Evolutionary conservation across 2,113 vertebrate genomes (phyloP).

Genomic region (Urocynchramus pylzowi): DNA sequence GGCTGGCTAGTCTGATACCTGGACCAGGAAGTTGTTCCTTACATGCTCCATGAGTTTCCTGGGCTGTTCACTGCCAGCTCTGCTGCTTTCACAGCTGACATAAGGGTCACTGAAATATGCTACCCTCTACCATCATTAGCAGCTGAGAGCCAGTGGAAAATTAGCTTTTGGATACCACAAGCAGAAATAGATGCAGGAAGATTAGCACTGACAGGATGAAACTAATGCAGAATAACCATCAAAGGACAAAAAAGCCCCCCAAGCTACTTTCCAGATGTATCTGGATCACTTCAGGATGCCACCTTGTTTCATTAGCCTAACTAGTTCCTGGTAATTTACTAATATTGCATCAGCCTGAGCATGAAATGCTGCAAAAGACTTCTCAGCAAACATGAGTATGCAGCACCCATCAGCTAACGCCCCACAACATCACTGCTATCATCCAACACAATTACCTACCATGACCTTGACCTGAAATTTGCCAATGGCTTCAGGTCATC

Average conservation of each 20-base stretch:
- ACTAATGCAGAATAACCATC: background rate
- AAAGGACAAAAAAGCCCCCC: background rate
- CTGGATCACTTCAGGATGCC: background rate
- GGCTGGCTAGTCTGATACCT: background rate
- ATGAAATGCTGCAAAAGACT: background rate
- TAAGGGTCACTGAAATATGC: background rate
- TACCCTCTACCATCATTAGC: background rate
- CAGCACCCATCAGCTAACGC: background rate
- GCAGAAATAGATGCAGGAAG: background rate
- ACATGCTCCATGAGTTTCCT: background rate
- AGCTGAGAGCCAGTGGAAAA: background rate
- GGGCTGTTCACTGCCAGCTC: background rate
- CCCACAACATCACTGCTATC: background rate
- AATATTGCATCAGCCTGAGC: background rate
- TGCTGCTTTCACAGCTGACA: background rate
- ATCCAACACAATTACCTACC: background rate
- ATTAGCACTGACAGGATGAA: background rate
- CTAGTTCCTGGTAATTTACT: background rate
- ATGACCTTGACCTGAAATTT: background rate
- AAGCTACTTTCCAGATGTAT: background rate
- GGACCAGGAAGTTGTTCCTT: background rate
- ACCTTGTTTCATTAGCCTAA: background rate
- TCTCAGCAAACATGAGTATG: background rate
- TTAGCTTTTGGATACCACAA: background rate
- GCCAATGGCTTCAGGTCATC: background rate